Evolutionary conservation across 64 coral and sea anemone species (phyloP), one percentile per base, ranked within the genome.

Genomic region (Cladopsammia gracilis): DNA sequence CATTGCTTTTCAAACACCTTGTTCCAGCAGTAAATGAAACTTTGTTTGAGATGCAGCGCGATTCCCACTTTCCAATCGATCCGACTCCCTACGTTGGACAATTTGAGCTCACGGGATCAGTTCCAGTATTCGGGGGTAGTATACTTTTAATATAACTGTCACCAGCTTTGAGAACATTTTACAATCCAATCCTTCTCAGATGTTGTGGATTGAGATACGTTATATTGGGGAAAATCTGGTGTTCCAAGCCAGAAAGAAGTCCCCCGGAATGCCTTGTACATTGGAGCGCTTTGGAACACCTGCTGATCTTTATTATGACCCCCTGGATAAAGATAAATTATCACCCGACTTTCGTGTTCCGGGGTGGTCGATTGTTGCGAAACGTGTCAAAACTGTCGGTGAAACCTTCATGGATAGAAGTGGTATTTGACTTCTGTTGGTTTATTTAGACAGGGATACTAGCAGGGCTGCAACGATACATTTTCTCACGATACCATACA

Each of bases 21-120:
- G 12, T 82, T 45, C 77, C 64, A 10, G 20, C 58, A 43, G 25
- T 91, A 10, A 91, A 91, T 49, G 50, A 82, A 67, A 91, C 89
- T 2, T 69, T 91, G 12, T 73, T 59, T 42, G 89, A 91, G 48
- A 49, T 91, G 48, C 72, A 68, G 19, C 25, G 67, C 6, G 12
- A 60, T 2, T 18, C 23, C n/a, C 19, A 58, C 44, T 83, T 91
- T 47, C 77, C 89, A 16, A 82, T 91, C 6, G 47, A 69, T 18
- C 50, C 89, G 7, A 71, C 65, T 43, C 89, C 89, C 0, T 91
- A 81, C 18, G 10, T 68, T 68, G 23, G 48, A 22, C 1, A 23
- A n/a, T n/a, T n/a, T n/a, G n/a, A n/a, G n/a, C n/a, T 91, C 2
- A 48, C 48, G 24, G 6, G 43, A 58, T 19, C 13, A 9, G 42